Conservation (phyloP, 2,888 invertebrate genomes). For the Eueremaeus valkanovi region DNA sequence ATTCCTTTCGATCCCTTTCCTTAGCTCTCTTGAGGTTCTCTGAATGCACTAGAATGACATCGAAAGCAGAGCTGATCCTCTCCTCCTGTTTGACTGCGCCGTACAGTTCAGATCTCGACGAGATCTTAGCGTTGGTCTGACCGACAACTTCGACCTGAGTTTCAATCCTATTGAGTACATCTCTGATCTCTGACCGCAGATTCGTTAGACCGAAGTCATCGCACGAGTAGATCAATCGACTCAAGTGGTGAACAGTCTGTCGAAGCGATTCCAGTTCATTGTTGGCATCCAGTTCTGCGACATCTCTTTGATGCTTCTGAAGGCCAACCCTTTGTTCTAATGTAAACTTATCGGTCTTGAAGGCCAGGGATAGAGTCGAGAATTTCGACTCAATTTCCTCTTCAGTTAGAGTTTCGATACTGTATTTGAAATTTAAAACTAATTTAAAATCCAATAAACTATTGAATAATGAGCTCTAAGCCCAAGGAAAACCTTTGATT, state of each 20-base stretch:
- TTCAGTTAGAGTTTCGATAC: slow-evolving; percentile 47
- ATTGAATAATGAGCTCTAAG: too few species aligned
- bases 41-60: slow-evolving; percentile 60
- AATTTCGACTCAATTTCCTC: slow-evolving; percentile 53
- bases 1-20: slow-evolving; percentile 58
- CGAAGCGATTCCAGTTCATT: slow-evolving; percentile 57
- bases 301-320: slow-evolving; percentile 59
- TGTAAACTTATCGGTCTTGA: slow-evolving; percentile 60
- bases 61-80: slow-evolving; percentile 58
- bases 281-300: slow-evolving; percentile 60
- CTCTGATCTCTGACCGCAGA: slow-evolving; percentile 57
- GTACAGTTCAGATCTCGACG: slow-evolving; percentile 55
- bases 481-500: slow-evolving; percentile 12
- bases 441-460: too few species aligned
- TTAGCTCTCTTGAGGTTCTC: slow-evolving; percentile 59
- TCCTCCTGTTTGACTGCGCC: slow-evolving; percentile 56
- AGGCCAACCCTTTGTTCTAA: slow-evolving; percentile 58
- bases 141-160: slow-evolving; percentile 56
- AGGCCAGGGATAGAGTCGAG: slow-evolving; percentile 58
- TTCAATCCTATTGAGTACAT: slow-evolving; percentile 57
- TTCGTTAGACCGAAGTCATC: slow-evolving; percentile 49
- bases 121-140: slow-evolving; percentile 54
- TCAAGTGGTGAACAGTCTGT: slow-evolving; percentile 48
- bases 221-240: slow-evolving; percentile 1
- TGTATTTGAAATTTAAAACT: slow-evolving; percentile 41